Evolutionary conservation across 2,113 vertebrate genomes (phyloP).

Genomic region (Aix galericulata): DNA sequence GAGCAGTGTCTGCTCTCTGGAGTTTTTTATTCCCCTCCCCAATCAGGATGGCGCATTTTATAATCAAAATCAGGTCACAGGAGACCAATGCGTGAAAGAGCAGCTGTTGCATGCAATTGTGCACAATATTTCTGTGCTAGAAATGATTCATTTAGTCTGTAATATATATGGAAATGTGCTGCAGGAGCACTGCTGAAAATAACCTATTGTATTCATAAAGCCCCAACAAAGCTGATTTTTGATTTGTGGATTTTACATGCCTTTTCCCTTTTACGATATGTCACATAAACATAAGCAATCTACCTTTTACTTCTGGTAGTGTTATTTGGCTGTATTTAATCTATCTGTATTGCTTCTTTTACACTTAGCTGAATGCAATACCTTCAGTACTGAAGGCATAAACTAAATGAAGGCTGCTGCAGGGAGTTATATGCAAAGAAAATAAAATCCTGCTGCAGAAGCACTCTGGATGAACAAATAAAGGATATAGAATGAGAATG

Average conservation of each 20-base stretch:
- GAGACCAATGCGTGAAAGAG: neutral
- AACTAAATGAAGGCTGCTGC: neutral
- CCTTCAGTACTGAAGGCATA: neutral
- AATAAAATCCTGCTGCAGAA: neutral
- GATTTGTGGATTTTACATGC: neutral
- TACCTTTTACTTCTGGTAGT: neutral
- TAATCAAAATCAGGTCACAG: neutral
- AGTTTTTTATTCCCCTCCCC: neutral
- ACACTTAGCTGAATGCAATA: neutral
- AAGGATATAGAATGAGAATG: neutral
- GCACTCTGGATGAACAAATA: neutral
- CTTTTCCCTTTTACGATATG: neutral
- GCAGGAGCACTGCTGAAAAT: neutral
- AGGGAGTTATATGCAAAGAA: neutral
- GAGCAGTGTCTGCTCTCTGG: neutral
- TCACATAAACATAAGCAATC: neutral
- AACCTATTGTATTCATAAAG: neutral
- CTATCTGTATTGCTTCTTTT: neutral
- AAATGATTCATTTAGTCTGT: neutral
- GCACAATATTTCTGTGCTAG: neutral
- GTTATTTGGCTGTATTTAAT: neutral
- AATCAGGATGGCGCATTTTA: neutral
- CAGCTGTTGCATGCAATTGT: constrained; percentile 17
- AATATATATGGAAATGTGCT: constrained; percentile 40
- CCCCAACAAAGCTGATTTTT: neutral